Evolutionary conservation across 2,888 invertebrate genomes (phyloP), one percentile per base, ranked within the genome.

Genomic region (Hymenopus coronatus): DNA sequence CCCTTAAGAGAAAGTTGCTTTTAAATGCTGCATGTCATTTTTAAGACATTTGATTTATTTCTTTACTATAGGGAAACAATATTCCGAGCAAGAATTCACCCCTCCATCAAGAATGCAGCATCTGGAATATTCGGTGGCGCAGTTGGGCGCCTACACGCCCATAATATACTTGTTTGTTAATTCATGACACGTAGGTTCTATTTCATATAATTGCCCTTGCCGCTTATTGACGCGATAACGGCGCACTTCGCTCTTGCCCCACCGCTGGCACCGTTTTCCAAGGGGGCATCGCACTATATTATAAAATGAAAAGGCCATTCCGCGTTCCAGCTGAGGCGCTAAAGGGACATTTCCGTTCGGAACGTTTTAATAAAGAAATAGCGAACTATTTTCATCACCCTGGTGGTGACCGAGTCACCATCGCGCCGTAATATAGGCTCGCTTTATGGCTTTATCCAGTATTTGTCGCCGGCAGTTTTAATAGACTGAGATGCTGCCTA

Each of bases 311-410:
- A 82, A 82, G 87, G 82, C 30, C 87, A 87, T 87, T 87, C 87
- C 87, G 33, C 87, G 87, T 87, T 87, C 87, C 87, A 82, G 14
- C 82, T 82, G 82, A 86, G 33, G 84, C 33, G 84, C 28, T 30
- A 30, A 84, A 70, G 86, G 86, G 81, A 30, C 82, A 82, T 87
- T 87, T 33, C 33, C 33, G 82, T 87, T 87, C 87, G 87, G 82
- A 82, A 87, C 82, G 30, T 87, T 87, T 87, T 87, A 87, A 87
- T 87, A 87, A 87, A 87, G 87, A 87, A 87, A 87, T 87, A 87
- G 87, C 87, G 87, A 87, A 87, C 82, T 87, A 87, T 87, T 87
- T 87, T 87, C 82, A 87, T 82, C 82, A 82, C 82, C 54, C 27
- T 28, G 81, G 28, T 82, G 87, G 82, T 81, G 87, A 54, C 70